Evolutionary conservation across 1,140 invertebrate genomes (phyloP), one percentile per base, ranked within the genome.

Genomic region (Brachionus paranguensis): DNA sequence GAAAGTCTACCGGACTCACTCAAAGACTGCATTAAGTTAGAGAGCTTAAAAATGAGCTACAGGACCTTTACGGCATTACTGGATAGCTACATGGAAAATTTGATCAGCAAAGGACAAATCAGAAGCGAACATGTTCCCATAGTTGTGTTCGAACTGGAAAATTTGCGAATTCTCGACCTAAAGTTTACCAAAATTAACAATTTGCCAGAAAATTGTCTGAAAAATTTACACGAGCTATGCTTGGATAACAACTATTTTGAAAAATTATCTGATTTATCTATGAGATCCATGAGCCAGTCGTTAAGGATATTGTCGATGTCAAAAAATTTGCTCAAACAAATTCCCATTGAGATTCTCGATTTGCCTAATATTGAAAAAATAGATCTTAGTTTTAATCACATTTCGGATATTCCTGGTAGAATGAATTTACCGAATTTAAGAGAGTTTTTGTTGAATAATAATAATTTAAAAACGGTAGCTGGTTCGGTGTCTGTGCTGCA

Each of bases 91-190:
- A 88, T 88, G 86, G 87, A 87, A 78, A 85, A 84, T 43, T 85
- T 89, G 27, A 85, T 89, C 43, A 85, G 86, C 60, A 88, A 88
- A 85, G 88, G 89, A 27, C 88, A 90, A 86, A 87, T 90, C 14
- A 87, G 87, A 45, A 89, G 89, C 0, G 88, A 90, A 85, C 88
- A 89, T 84, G 87, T 90, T 53, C 89, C 89, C 4, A 60, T 85
- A 14, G 88, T 89, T 45, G 86, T 90, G 17, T 90, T 89, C 86
- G 88, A 89, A 85, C 84, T 90, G 7, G 87, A 88, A 78, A 86
- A 85, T 84, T 85, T 89, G 27, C 85, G 87, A 84, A 84, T 84
- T 7, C 85, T 90, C 4, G 88, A 90, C 85, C 85, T 90, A 43
- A 87, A 89, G 70, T 85, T 85, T 74, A 88, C 88, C 33, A 88